Evolutionary conservation across 2,888 invertebrate species (phyloP), one percentile per base, ranked within the genome.

Genomic region (Lepeophtheirus nordmannii): DNA sequence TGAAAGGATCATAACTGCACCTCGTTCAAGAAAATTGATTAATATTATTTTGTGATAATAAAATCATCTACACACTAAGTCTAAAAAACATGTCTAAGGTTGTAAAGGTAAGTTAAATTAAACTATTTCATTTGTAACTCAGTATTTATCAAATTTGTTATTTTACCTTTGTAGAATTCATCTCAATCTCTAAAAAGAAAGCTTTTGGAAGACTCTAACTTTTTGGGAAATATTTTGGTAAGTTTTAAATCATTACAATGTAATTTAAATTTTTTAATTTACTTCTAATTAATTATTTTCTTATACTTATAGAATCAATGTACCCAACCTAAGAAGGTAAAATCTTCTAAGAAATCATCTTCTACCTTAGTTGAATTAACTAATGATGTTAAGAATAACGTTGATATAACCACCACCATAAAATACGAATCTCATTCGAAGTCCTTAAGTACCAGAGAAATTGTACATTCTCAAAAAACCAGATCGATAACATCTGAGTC

Each of bases 221-320:
- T 46, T 46, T 46, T 46, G 53, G 53, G 53, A 5, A 8, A 46
- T 46, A 17, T 46, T n/a, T 17, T 46, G 53, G 53, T 46, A 17
- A 46, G 53, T 46, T 5, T 14, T 46, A 46, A n/a, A 30, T 8
- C 1, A 46, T 46, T 46, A 46, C 8, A n/a, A n/a, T 5, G 17
- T 46, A 5, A 46, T 46, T 17, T n/a, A 46, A 46, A n/a, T 46
- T 2, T 5, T 5, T 2, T 14, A 14, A 30, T 30, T 30, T 30
- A 46, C 8, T 17, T n/a, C 8, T n/a, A 8, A 8, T n/a, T 46
- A 17, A 46, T 46, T 46, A 5, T 46, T 46, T 46, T 46, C 8
- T 46, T 46, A 46, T 46, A 5, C 53, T 46, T 46, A 46, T 46
- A 46, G 53, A 46, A 46, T 46, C 53, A 46, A 8, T 46, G 53